These are phyloP conservation scores for Hephaestus fuliginosus DNA, from an alignment of 2,797 vertebrate genomes.

Conservation along the genomic window DNA sequence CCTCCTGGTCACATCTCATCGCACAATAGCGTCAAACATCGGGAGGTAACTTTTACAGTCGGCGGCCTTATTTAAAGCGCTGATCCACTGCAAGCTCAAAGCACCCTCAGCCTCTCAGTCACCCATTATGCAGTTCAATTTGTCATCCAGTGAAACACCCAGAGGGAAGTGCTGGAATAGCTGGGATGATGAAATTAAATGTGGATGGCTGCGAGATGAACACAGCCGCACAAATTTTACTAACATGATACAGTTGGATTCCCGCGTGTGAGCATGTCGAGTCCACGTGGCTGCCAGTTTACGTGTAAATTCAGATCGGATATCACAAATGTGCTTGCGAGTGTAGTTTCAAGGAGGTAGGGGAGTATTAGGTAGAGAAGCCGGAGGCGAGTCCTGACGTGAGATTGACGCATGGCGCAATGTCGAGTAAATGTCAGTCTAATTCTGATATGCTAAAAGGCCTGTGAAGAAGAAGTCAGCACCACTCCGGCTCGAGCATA, in stretches of 20 bases:
- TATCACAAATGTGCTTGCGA: conserved; percentile 76
- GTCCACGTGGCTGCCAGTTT: conserved; percentile 44
- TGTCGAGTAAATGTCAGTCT: conserved; percentile 80
- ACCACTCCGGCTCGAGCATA: conserved; percentile 7
- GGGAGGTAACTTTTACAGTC: conserved; percentile 24
- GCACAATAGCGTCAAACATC: conserved; percentile 21
- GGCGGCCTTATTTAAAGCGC: conserved; percentile 39
- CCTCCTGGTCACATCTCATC: conserved; percentile 2
- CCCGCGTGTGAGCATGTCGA: conserved; percentile 28
- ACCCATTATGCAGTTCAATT: conserved; percentile 6
- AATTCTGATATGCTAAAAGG: conserved; percentile 69
- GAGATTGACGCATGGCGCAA: conserved; percentile 73
- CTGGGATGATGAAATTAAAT: conserved; percentile 40
- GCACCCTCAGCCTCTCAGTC: conserved; percentile 23
- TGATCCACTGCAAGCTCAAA: conserved; percentile 25
- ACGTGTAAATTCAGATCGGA: conserved; percentile 70
- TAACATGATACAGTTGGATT: conserved; percentile 55
- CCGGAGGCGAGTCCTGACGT: conserved; percentile 53
- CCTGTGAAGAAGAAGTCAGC: conserved; percentile 9
- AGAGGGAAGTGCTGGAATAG: conserved; percentile 27
- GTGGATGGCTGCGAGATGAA: conserved; percentile 42
- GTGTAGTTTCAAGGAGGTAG: conserved; percentile 59
- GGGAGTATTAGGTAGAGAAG: conserved; percentile 52
- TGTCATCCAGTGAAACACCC: conserved; percentile 40
- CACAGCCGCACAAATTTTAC: conserved; percentile 41